Evolutionary conservation across 2,888 invertebrate species (phyloP), one percentile per base, ranked within the genome.

Genomic region (Erannis defoliaria): DNA sequence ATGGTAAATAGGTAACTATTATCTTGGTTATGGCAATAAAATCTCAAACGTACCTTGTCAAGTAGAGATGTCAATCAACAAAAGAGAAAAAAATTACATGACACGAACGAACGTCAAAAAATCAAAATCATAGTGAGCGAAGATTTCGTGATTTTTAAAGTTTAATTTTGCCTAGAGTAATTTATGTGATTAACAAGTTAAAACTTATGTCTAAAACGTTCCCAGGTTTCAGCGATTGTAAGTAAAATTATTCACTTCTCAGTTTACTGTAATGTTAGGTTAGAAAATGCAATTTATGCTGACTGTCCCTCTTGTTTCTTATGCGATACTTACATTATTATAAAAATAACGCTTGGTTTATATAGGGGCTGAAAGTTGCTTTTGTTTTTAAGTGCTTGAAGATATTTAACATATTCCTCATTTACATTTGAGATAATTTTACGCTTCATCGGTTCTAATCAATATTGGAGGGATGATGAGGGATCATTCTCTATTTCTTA

Each of bases 281-380:
- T 92, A 92, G 89, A 89, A 86, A 79, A 82, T 88, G 83, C 85
- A 82, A 80, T 87, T 85, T 84, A 76, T 82, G 91, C 91, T 89
- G 89, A 88, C 85, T 89, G 81, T 87, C 82, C 82, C 80, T 77
- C 76, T 81, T 50, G 51, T 70, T 82, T 82, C 76, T 73, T 73
- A 81, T 82, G 80, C 73, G 73, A 81, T 82, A 80, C 67, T 14
- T 82, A 80, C 67, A 23, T 14, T 21, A 51, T 33, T 1, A 51
- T 51, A 46, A 42, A 79, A 72, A 70, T 77, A 77, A 79, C 73
- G 90, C 90, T 90, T 90, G 73, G 81, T 86, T 81, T 51, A 48
- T 77, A 75, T 90, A 89, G 85, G 84, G 90, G 90, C 91, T 91
- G 91, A 79, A 77, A 80, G 75, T 86, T 80, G 90, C 89, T 91